Evolutionary conservation across 2,888 invertebrate genomes (phyloP), one percentile per base, ranked within the genome.

Genomic region (Cyaniris semiargus): DNA sequence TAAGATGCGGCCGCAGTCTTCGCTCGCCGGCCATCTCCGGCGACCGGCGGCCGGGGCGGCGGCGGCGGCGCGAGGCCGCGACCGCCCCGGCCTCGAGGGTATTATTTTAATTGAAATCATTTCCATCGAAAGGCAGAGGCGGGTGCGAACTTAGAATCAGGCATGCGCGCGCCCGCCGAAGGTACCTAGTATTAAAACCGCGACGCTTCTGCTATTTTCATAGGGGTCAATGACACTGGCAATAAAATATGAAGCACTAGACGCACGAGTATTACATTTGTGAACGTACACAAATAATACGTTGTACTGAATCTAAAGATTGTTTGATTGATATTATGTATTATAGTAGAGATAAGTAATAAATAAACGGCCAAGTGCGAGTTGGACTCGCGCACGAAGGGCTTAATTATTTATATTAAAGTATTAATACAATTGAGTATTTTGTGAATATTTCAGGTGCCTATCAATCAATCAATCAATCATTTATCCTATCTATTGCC

Each of bases 1-100:
- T 90, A 93, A 93, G 92, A 92, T 89, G 91, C 90, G 90, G 88
- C 85, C 87, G 90, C 94, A 94, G 94, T 93, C 90, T 94, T 90
- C 83, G 82, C 83, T 83, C 84, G 81, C 79, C 80, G 76, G 76
- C 75, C 80, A 78, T 76, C 81, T 80, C 79, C 72, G 58, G 80
- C 79, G 75, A 44, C 77, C 75, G 74, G 10, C 44, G 23, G 7
- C 44, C 48, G 44, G 76, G 71, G 76, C 77, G 76, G 66, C 90
- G 88, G 88, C 79, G 75, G 78, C 76, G 80, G 78, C 79, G 77
- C 56, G 74, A 78, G 34, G 23, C 60, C 76, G 76, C 76, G 76
- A 75, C 75, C 77, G n/a, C 58, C 71, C 31, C 78, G 58, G 79
- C 70, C 76, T 78, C 78, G 72, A 85, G 83, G 86, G 83, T 85